These are phyloP conservation scores for Crotalus horridus DNA, from an alignment of 2,113 vertebrate species.

Conservation along the genomic window DNA sequence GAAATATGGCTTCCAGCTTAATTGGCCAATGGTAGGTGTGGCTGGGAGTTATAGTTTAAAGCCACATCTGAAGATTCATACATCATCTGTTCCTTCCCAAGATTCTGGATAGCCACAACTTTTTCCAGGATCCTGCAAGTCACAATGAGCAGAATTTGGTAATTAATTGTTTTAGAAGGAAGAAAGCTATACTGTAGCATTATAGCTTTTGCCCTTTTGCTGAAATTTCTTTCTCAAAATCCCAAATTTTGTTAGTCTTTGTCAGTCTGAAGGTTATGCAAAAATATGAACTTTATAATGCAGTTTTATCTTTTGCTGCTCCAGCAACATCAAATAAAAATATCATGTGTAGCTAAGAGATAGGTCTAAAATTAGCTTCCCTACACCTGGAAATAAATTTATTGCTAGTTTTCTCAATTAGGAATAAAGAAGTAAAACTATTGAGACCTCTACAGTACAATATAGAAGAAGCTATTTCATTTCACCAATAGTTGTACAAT, in stretches of 20 bases:
- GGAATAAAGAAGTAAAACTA: slow-evolving; percentile 38
- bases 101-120: not conserved
- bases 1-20: not conserved
- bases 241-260: not conserved
- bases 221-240: not conserved
- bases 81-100: not conserved
- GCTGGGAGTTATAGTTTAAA: not conserved
- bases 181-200: not conserved
- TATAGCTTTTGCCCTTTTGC: not conserved
- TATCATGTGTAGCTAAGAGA: not conserved
- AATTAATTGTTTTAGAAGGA: not conserved
- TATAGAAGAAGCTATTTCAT: slow-evolving; percentile 37
- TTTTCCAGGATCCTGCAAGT: not conserved
- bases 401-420: slow-evolving; percentile 35
- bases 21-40: not conserved
- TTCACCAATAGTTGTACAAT: slow-evolving; percentile 29
- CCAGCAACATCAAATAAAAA: slow-evolving; percentile 44
- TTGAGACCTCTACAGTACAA: slow-evolving; percentile 29
- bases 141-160: not conserved
- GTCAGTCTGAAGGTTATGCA: not conserved
- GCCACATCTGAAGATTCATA: not conserved
- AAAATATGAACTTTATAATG: slow-evolving; percentile 49
- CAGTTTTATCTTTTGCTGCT: slow-evolving; percentile 39
- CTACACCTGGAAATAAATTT: slow-evolving; percentile 32
- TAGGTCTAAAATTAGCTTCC: slow-evolving; percentile 36